Percentiles rank a stretch among this genome's conserved stretches.
These are phyloP conservation scores for Bradypodion ventrale DNA, from an alignment of 2,797 vertebrate genomes.

Conservation along the genomic window DNA sequence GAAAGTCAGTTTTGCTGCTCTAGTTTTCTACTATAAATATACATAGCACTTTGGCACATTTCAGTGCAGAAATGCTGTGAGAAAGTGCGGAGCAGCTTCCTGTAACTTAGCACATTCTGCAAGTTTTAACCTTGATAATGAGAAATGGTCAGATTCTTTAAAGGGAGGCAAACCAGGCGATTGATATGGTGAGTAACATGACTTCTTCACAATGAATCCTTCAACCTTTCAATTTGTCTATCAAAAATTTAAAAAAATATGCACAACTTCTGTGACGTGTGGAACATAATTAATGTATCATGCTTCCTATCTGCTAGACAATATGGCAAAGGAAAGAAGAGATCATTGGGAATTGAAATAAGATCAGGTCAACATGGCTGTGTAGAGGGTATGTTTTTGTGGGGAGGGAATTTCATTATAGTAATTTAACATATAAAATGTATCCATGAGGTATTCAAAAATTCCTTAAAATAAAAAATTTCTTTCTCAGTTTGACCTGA, in stretches of 20 bases:
- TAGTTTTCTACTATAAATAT: constrained; percentile 1
- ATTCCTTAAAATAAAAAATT: not conserved
- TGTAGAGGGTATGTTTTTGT: not conserved
- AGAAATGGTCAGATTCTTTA: constrained; percentile 34
- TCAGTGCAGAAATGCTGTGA: constrained; percentile 12
- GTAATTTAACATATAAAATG: constrained; percentile 15
- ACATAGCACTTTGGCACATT: not conserved
- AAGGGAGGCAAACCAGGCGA: constrained; percentile 11
- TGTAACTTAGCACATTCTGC: not conserved
- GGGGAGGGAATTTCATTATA: not conserved
- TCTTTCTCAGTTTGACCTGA: not conserved
- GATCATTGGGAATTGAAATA: not conserved
- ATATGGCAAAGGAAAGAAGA: not conserved
- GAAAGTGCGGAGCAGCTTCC: constrained; percentile 14
- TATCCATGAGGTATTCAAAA: not conserved
- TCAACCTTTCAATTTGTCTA: constrained; percentile 38
- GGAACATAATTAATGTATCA: constrained; percentile 43
- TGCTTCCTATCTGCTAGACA: constrained; percentile 15
- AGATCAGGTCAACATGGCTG: constrained; percentile 15
- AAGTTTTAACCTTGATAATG: constrained; percentile 2
- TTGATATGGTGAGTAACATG: constrained; percentile 25
- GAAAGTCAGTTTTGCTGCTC: not conserved
- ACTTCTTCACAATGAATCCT: constrained; percentile 36
- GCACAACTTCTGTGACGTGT: constrained; percentile 17
- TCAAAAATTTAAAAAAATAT: constrained; percentile 48